A percentile compares a stretch with the other conserved stretches of the same genome.
Evolutionary conservation across 2,888 invertebrate genomes (phyloP).

Genomic region (Zygothrica quintamaculata): DNA sequence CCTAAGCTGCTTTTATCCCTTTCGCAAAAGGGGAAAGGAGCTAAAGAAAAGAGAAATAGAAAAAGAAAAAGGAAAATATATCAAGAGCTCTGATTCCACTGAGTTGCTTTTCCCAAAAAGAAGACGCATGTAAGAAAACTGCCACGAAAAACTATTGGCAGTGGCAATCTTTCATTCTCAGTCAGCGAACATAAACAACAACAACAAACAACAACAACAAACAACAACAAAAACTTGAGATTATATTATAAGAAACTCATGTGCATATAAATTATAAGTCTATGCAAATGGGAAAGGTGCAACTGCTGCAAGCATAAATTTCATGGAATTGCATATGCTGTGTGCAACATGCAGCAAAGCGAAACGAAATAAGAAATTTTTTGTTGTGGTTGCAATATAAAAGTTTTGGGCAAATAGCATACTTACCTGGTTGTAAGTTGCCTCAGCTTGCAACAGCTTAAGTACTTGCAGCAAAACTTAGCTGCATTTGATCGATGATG

Average conservation of each 20-base stretch:
- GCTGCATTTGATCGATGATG: not conserved
- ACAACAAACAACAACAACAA: no score
- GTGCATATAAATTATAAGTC: conserved; percentile 46
- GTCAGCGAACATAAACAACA: no score
- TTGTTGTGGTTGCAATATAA: not conserved
- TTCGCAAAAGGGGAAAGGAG: no score
- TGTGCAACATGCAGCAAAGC: not conserved
- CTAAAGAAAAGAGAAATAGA: no score
- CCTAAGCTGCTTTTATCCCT: no score
- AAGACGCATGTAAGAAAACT: no score
- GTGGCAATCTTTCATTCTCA: conserved; percentile 29
- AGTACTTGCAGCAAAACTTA: not conserved
- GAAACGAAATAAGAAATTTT: not conserved
- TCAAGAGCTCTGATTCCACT: no score
- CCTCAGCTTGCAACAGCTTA: not conserved
- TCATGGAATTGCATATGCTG: not conserved
- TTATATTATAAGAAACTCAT: conserved; percentile 41
- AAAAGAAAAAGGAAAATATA: no score
- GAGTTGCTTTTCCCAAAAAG: no score
- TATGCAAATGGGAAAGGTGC: conserved; percentile 39
- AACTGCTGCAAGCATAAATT: conserved; percentile 37
- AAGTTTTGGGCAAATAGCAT: not conserved
- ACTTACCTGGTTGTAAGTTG: not conserved
- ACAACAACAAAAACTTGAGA: conserved; percentile 10
- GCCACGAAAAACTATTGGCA: no score